phyloP scores from a whole-genome alignment of 2,113 vertebrate genomes.

The Felis chaus region DNA sequence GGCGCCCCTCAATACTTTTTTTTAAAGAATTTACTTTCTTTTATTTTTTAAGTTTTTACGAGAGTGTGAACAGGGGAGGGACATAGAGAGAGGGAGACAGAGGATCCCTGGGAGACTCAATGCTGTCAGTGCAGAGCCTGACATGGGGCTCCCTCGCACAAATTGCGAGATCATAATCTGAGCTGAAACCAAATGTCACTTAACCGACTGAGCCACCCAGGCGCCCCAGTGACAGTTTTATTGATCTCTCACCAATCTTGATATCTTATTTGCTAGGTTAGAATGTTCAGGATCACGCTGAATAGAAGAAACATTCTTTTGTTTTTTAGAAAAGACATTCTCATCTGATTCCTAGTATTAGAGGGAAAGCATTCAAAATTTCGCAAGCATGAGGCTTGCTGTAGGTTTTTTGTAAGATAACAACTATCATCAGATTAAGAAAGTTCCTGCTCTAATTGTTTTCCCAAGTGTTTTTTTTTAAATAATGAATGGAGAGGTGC shows the following conservation, averaged over 20 bases:
- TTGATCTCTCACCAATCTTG: neutral
- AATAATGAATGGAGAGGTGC: too few relatives aligned
- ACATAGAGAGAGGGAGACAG: neutral
- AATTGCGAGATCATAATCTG: neutral
- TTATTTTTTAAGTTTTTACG: neutral
- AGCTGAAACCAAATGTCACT: neutral
- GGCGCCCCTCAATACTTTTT: neutral
- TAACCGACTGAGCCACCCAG: neutral
- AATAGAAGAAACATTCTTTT: neutral
- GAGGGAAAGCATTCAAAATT: neutral
- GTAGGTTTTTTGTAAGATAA: neutral
- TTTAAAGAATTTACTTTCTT: neutral
- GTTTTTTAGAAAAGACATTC: neutral
- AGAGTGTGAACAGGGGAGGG: neutral
- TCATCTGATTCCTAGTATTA: neutral
- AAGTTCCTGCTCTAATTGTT: neutral
- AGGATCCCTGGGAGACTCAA: too few relatives aligned
- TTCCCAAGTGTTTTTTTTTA: neutral
- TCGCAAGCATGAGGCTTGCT: neutral
- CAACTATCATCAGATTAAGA: neutral
- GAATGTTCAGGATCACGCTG: neutral
- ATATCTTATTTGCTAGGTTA: neutral
- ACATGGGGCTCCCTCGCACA: neutral
- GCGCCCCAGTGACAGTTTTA: neutral
- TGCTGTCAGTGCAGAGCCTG: neutral